Evolutionary conservation across 2,797 vertebrate species (phyloP), one percentile per base, ranked within the genome.

Genomic region (Amblyopsis hoosieri): DNA sequence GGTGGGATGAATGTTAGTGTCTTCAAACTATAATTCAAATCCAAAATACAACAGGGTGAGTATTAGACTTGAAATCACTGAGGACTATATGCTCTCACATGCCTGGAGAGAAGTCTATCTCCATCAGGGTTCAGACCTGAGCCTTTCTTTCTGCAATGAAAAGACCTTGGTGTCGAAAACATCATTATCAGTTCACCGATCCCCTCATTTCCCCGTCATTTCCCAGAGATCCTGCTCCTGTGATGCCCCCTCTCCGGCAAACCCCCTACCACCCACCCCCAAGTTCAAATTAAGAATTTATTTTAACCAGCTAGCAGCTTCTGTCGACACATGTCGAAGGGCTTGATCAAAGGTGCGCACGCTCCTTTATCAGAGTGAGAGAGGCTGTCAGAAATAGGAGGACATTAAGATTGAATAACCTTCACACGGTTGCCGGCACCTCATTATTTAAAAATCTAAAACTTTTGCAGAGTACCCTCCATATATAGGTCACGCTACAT

Each of bases 371-470:
- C 88, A 89, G 88, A 90, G 89, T 85, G 85, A 85, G 87, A 72
- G 86, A 87, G 87, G 84, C 89, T 86, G 88, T 90, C 90, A 91
- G 90, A 88, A 91, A 91, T 83, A 83, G 83, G 88, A 88, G 89
- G 89, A 92, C 90, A 93, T 93, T 93, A 93, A 93, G 91, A 93
- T 91, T 93, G 90, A 92, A 92, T 92, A 91, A 93, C 91, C 90
- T 91, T 93, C 92, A 90, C 90, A 87, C 83, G 83, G 80, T 90
- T 89, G 85, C 85, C 76, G 76, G 87, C 82, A 76, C 90, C 90
- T 91, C 90, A 91, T 93, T 92, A 92, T 89, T 91, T 89, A 90
- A 90, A 90, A 89, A 91, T 90, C 85, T 81, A 80, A 90, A 90
- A 90, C 87, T 90, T 88, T 79, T 82, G 70, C 83, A 0, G 77